Base-by-base conservation (phyloP, 2,113 vertebrate genomes). In the Urocolius indicus region DNA sequence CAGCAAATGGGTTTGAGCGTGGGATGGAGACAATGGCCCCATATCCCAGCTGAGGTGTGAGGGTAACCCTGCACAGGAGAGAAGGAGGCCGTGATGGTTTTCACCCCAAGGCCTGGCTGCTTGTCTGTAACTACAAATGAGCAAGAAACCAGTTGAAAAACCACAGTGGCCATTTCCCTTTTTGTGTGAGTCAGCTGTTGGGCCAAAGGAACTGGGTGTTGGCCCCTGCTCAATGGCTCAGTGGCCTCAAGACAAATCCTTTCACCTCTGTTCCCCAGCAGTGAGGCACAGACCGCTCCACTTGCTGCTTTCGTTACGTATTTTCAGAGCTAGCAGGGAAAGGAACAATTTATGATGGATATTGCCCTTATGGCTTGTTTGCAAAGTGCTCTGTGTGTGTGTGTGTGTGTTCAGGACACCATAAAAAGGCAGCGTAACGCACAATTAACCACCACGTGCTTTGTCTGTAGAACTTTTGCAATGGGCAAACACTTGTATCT, bases 11-110 rank as follows among this genome's bases (percentile, higher is more conserved):
- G 18, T 49, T 11, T 48, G 23, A 65, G 46, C 45, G 54, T 54
- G 13, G 74, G 5, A 19, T 2, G 32, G 65, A 30, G 30, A 12
- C 23, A n/a, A 19, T 0, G 9, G n/a, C 16, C n/a, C 72, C 7
- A 26, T 21, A 19, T 57, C 34, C 43, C 11, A 9, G 65, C n/a
- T 32, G 79, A 7, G 5, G n/a, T 3, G 2, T 4, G 2, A 0
- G 32, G 45, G 18, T 23, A 13, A 4, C 34, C 23, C 61, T 11
- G 52, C 36, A 6, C 3, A 9, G 54, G 49, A 13, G 48, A 0
- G n/a, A 48, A 6, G 2, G 21, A 8, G 32, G 34, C 57, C 10
- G 65, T 29, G 49, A 7, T 18, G 79, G 4, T 22, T 11, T 32
- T 13, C 65, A 9, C 38, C 8, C 16, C 1, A 23, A 36, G n/a